Percentiles rank a stretch among this genome's conserved stretches.
phyloP scores from a whole-genome alignment of 2,797 vertebrate species.

The Buphagus erythrorhynchus region DNA sequence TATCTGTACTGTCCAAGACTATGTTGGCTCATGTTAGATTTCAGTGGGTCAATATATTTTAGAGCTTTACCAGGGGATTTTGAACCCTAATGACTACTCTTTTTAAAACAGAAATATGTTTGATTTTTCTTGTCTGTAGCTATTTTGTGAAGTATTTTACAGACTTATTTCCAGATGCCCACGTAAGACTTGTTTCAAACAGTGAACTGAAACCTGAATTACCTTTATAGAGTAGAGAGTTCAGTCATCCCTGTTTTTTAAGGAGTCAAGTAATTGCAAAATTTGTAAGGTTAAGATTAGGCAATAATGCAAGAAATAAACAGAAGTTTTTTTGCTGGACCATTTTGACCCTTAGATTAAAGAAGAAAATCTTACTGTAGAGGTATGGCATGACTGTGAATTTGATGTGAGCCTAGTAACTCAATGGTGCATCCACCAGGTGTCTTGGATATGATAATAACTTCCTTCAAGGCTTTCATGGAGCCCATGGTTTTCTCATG shows the following conservation, averaged over 20 bases:
- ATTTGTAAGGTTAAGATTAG: neutral
- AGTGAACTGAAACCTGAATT: constrained; percentile 21
- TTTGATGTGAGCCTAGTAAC: neutral
- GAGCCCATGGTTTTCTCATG: neutral
- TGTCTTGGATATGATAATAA: neutral
- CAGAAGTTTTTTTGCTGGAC: neutral
- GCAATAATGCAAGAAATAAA: neutral
- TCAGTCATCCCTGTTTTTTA: neutral
- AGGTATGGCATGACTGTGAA: neutral
- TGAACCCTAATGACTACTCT: neutral
- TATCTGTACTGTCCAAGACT: neutral
- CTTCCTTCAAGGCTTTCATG: neutral
- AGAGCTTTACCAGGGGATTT: neutral
- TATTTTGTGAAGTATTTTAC: neutral
- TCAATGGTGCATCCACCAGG: neutral
- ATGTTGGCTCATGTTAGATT: neutral
- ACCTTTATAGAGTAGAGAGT: neutral
- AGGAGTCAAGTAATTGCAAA: neutral
- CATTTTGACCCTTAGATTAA: neutral
- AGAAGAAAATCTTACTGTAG: neutral
- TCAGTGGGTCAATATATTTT: neutral
- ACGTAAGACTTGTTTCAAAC: neutral
- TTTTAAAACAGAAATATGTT: neutral
- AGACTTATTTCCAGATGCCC: neutral
- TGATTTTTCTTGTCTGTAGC: neutral